Evolutionary conservation across 2,888 invertebrate species (phyloP).

Genomic region (Siphlonurus alternatus): DNA sequence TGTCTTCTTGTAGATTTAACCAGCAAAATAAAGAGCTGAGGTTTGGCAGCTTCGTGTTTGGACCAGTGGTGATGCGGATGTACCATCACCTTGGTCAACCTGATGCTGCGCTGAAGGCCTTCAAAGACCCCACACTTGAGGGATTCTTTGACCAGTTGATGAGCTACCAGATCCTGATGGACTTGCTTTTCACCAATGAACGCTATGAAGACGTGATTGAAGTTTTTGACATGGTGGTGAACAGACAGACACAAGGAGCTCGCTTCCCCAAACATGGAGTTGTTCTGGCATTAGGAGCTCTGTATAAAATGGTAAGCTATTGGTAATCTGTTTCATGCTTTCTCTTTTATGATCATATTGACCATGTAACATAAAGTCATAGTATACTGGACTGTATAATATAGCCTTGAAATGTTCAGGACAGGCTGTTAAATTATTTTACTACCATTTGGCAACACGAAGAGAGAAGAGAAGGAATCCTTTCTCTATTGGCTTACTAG

Average conservation of each 20-base stretch:
- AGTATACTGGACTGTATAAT: too few species aligned
- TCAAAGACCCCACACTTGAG: conserved; percentile 38
- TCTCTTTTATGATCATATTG: background rate
- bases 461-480: too few species aligned
- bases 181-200: conserved; percentile 48
- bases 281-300: conserved; percentile 48
- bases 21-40: conserved; percentile 48
- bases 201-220: conserved; percentile 48
- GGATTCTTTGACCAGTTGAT: conserved; percentile 57
- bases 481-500: too few species aligned
- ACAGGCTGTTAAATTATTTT: too few species aligned
- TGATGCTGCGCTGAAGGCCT: conserved; percentile 46
- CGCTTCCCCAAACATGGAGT: conserved; percentile 50
- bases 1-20: conserved; percentile 50
- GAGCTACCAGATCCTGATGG: conserved; percentile 47
- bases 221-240: conserved; percentile 41
- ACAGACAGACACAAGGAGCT: conserved; percentile 40
- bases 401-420: too few species aligned
- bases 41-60: conserved; percentile 67
- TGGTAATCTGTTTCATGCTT: background rate
- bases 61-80: conserved; percentile 67
- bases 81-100: conserved; percentile 52
- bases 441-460: too few species aligned
- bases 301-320: conserved; percentile 50
- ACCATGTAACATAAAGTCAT: background rate